phyloP scores from a whole-genome alignment of 35 echinoderm and acorn worm species.

The Heliocidaris tuberculata region DNA sequence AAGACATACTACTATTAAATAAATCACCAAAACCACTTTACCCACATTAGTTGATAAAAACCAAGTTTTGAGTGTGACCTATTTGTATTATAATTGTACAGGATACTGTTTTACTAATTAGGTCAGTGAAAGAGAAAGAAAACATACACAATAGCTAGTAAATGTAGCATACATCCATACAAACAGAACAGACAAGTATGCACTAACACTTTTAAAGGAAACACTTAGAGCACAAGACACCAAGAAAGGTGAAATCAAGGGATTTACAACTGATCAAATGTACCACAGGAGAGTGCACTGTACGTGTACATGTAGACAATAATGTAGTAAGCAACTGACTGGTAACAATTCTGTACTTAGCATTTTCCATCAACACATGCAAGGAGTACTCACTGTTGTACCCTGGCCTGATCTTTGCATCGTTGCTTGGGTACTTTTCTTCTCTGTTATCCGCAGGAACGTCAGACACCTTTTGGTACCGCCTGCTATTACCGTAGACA shows the following conservation, averaged over 20 bases:
- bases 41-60: no score
- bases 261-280: neutral
- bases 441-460: neutral
- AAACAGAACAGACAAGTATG: neutral
- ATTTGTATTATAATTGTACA: no score
- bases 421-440: neutral
- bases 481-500: neutral
- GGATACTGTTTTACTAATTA: no score
- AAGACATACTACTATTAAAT: no score
- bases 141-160: no score
- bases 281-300: neutral
- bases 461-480: neutral
- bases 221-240: neutral
- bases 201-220: neutral
- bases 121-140: no score
- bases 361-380: neutral
- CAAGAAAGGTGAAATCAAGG: neutral
- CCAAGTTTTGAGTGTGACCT: no score
- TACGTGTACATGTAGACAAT: neutral
- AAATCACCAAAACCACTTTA: no score
- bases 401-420: neutral
- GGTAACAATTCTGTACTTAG: neutral
- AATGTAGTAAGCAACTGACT: neutral
- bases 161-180: neutral
- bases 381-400: constrained; percentile 45